These are phyloP conservation scores for Rhinoraja longicauda DNA, from an alignment of 2,797 vertebrate species.

Conservation along the genomic window DNA sequence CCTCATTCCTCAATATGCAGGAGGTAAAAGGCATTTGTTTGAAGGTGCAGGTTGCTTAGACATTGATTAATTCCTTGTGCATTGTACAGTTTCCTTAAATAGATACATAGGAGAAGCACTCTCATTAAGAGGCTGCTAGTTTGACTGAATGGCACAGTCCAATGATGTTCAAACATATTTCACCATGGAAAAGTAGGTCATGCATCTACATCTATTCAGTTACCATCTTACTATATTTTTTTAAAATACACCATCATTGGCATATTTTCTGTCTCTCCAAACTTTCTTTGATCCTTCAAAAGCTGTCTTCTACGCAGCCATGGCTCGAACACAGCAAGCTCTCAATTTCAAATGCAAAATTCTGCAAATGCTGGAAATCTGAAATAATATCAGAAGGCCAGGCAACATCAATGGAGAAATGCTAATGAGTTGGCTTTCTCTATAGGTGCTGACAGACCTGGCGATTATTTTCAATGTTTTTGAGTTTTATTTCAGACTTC, in stretches of 20 bases:
- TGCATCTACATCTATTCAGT: background rate
- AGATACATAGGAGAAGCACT: background rate
- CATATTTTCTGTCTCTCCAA: background rate
- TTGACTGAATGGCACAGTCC: constrained; percentile 13
- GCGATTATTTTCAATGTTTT: too few species aligned
- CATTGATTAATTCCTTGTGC: background rate
- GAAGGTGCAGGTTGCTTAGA: background rate
- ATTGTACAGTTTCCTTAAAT: background rate
- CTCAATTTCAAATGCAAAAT: background rate
- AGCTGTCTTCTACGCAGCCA: background rate
- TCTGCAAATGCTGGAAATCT: too few species aligned
- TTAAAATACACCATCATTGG: too few species aligned
- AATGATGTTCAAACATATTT: background rate
- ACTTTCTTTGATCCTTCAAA: background rate
- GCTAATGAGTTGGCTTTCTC: too few species aligned
- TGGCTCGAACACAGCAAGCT: background rate
- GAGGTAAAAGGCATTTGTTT: background rate
- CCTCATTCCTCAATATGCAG: background rate
- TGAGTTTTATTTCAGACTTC: background rate
- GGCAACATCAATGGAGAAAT: too few species aligned
- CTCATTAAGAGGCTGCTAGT: background rate
- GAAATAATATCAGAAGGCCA: too few species aligned
- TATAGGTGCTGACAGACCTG: too few species aligned
- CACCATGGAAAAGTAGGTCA: constrained; percentile 1
- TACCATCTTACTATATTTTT: background rate